Evolutionary conservation across 1,140 invertebrate species (phyloP), one percentile per base, ranked within the genome.

Genomic region (Drosophila miranda): DNA sequence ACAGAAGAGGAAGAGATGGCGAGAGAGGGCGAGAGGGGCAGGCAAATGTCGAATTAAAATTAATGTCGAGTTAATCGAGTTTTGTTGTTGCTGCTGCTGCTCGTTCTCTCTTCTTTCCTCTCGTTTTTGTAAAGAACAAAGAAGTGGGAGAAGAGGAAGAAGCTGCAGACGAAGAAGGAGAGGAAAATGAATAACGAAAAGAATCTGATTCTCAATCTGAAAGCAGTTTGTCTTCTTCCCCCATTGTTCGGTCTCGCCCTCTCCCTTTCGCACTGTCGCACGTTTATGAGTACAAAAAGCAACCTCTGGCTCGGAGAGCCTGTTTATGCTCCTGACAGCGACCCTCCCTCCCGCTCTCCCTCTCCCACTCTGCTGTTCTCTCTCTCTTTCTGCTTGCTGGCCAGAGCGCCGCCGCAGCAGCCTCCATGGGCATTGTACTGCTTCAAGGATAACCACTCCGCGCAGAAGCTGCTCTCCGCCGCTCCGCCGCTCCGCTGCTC

Each of bases 61-160:
- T 87, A 87, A 87, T 87, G 82, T 83, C 83, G 82, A 87, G 82
- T 87, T 87, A 87, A 87, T 87, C 82, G 82, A 87, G 82, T 87
- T 87, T 82, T 84, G 76, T 86, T 86, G 80, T 79, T 84, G 75
- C 49, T 78, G 19, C 50, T 48, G 46, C 53, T 61, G 78, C 50
- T 67, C 50, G 54, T 61, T 67, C 38, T 64, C 63, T 67, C 54
- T 67, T 49, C 55, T 28, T 53, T 44, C 4, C 30, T 62, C 21
- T 38, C 34, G 38, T 9, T 38, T 45, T 62, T 64, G 73, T 74
- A 54, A 34, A 61, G 72, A 80, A 80, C 78, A 80, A 81, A 81
- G 78, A 81, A 72, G 34, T 28, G 48, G 30, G 51, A 13, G 46
- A 63, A 51, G 43, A 58, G 11, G 52, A 53, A 21, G 52, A 38